Conservation (phyloP, 1,140 invertebrate species). For the Hyposmocoma kahamanoa region DNA sequence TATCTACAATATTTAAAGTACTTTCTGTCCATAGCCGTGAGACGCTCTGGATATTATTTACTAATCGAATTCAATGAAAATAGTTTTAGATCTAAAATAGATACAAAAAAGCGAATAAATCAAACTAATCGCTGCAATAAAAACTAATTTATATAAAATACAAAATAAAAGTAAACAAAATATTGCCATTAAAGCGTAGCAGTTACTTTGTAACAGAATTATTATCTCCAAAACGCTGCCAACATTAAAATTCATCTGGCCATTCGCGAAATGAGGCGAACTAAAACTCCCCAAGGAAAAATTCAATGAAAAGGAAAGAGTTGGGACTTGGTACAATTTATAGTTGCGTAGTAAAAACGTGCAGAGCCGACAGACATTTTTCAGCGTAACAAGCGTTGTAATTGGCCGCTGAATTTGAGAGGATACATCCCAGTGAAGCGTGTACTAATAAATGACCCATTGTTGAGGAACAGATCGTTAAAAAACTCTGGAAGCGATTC, state of each 20-base stretch:
- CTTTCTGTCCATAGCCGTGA: too few species aligned
- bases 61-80: too few species aligned
- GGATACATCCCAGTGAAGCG: constrained; percentile 33
- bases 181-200: too few species aligned
- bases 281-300: background rate
- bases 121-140: too few species aligned
- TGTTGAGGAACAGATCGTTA: too few species aligned
- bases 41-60: too few species aligned
- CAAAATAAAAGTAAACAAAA: too few species aligned
- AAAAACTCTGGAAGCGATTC: background rate
- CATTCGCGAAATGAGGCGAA: constrained; percentile 1
- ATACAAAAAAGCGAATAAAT: too few species aligned
- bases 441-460: constrained; percentile 37
- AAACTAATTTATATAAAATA: too few species aligned
- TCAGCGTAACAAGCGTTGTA: constrained; percentile 62
- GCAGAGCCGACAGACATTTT: constrained; percentile 40
- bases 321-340: background rate
- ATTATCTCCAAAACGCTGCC: background rate
- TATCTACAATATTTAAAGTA: too few species aligned
- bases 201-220: too few species aligned
- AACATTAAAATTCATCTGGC: constrained; percentile 3
- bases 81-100: too few species aligned
- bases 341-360: constrained; percentile 2
- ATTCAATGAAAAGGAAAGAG: constrained; percentile 4
- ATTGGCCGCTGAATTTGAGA: constrained; percentile 59